Conservation (phyloP, 2,113 vertebrate species). For the Varanus salvator region DNA sequence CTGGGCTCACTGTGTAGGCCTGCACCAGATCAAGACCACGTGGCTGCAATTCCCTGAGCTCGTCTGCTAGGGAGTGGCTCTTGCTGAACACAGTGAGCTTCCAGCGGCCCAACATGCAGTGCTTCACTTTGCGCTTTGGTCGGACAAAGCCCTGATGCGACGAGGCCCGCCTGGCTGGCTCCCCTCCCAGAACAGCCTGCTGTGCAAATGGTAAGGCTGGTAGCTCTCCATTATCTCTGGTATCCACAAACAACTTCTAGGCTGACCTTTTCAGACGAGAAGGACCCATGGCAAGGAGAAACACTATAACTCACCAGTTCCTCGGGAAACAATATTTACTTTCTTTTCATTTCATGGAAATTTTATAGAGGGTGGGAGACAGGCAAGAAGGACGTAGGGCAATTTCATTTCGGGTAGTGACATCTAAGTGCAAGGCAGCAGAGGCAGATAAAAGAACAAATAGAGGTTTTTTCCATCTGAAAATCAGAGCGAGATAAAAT, state of each 20-base stretch:
- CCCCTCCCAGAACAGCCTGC: not conserved
- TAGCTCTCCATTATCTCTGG: slow-evolving; percentile 29
- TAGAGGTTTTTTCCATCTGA: not conserved
- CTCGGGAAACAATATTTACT: slow-evolving; percentile 23
- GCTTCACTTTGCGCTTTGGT: rapidly evolving
- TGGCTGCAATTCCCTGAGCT: not conserved
- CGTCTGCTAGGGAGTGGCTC: not conserved
- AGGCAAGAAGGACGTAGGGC: not conserved
- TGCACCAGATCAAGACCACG: not conserved
- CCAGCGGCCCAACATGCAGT: not conserved
- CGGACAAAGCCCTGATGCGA: not conserved
- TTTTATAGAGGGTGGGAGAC: not conserved
- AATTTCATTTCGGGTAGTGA: not conserved
- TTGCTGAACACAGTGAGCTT: not conserved
- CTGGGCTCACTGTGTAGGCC: not conserved
- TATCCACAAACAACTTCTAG: slow-evolving; percentile 45
- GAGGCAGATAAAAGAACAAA: not conserved
- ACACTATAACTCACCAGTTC: slow-evolving; percentile 34
- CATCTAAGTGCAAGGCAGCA: not conserved
- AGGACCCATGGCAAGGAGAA: slow-evolving; percentile 22
- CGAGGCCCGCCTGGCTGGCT: not conserved
- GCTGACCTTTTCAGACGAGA: slow-evolving; percentile 25
- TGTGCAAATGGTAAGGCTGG: slow-evolving; percentile 2
- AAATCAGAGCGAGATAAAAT: not conserved
- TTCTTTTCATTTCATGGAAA: slow-evolving; percentile 3